These are phyloP conservation scores for Pogonomyrmex barbatus DNA, from an alignment of 1,140 invertebrate species.

Conservation along the genomic window DNA sequence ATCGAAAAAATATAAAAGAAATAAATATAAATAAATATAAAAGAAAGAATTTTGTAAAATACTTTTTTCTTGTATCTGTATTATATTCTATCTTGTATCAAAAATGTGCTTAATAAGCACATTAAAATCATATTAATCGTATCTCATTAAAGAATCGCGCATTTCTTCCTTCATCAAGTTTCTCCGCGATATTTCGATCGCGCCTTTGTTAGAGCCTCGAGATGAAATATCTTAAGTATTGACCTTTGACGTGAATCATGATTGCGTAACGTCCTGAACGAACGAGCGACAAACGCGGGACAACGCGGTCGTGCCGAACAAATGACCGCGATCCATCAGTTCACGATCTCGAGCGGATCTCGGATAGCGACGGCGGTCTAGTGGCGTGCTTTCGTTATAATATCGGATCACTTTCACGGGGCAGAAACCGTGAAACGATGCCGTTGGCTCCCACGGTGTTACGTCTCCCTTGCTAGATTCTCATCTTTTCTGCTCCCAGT, in stretches of 20 bases:
- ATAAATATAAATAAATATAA: too few relatives aligned
- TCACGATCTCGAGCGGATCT: slow-evolving; percentile 75
- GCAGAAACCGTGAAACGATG: slow-evolving; percentile 80
- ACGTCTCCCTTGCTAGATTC: slow-evolving; percentile 55
- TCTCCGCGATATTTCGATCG: slow-evolving; percentile 22
- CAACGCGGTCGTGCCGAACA: slow-evolving; percentile 79
- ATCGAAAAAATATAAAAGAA: too few relatives aligned
- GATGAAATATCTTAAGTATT: slow-evolving; percentile 57
- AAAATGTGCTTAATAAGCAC: not conserved
- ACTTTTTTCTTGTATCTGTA: not conserved
- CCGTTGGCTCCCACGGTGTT: slow-evolving; percentile 82
- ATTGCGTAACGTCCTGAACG: slow-evolving; percentile 55
- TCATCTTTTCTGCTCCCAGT: slow-evolving; percentile 33
- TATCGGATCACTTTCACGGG: slow-evolving; percentile 83
- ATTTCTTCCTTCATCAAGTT: slow-evolving; percentile 4
- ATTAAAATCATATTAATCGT: not conserved
- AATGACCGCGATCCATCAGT: slow-evolving; percentile 83
- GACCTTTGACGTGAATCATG: slow-evolving; percentile 60
- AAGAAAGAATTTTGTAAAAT: not conserved
- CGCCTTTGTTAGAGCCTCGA: slow-evolving; percentile 44
- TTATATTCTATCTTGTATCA: too few relatives aligned
- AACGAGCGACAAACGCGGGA: slow-evolving; percentile 72
- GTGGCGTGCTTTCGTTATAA: slow-evolving; percentile 70
- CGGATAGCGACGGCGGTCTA: slow-evolving; percentile 33
- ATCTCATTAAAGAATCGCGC: slow-evolving; percentile 4